Evolutionary conservation across 92 coral and sea anemone species (phyloP), one percentile per base, ranked within the genome.

Genomic region (Porites evermanni): DNA sequence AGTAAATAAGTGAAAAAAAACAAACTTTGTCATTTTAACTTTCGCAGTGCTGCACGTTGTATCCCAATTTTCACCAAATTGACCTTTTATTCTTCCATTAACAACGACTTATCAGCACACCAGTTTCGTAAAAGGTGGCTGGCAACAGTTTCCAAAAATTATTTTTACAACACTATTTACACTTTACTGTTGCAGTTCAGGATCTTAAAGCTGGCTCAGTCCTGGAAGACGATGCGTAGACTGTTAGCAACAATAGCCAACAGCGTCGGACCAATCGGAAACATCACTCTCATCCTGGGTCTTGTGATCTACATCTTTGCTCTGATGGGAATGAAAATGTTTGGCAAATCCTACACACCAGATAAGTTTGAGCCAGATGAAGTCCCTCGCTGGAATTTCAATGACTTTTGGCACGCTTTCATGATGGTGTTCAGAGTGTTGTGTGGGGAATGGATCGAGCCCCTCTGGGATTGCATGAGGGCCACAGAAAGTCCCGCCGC

Each of bases 371-470:
- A 93, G 2, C 82, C 80, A 6, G 93, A 88, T 47, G 95, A 94
- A 18, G 92, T 97, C 23, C 99, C 99, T 47, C 89, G 99, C 8
- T 97, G 99, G 99, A 97, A 97, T 76, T 97, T 97, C 70, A 93
- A 90, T 20, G 99, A 97, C 65, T 97, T 97, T 60, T 91, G 95
- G 87, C 99, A 97, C 74, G 94, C 99, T 4, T 97, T 97, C 71
- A 97, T 97, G 99, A 90, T 97, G 91, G 96, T 97, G 78, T 97
- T 97, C 69, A 87, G 99, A 19, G 93, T 97, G 66, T 77, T 97
- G 80, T 97, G 99, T 47, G 99, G 99, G 53, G 99, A 97, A 77
- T 97, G 99, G 99, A 93, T 97, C 56, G 98, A 97, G 85, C 98
- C 99, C 17, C 87, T 97, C 50, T 97, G 99, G 99, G 99, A 97